Evolutionary conservation across 2,113 vertebrate species (phyloP).

Genomic region (Anguilla japonica): DNA sequence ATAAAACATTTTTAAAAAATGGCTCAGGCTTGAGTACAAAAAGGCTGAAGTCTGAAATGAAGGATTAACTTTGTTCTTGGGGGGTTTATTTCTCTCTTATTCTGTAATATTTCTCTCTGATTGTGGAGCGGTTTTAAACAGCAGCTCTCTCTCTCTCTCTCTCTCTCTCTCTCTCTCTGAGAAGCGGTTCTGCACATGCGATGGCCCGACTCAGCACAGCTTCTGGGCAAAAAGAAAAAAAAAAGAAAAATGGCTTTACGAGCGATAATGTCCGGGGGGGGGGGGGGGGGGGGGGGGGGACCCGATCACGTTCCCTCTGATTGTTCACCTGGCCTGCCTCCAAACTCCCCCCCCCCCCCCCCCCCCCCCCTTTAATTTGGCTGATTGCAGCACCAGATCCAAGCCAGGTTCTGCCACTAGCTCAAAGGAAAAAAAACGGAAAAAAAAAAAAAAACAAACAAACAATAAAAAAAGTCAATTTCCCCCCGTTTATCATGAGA

Average conservation of each 20-base stretch:
- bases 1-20: no score
- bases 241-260: constrained; percentile 27
- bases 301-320: not conserved
- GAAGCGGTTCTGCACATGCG: no score
- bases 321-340: not conserved
- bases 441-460: no score
- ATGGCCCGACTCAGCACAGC: constrained; percentile 63
- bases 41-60: not conserved
- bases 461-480: no score
- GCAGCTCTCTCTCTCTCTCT: constrained; percentile 49
- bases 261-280: not conserved
- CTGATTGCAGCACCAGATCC: not conserved
- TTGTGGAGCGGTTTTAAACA: not conserved
- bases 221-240: no score
- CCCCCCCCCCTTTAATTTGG: not conserved
- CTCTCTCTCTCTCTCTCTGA: no score
- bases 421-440: not conserved
- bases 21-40: not conserved
- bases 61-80: constrained; percentile 23
- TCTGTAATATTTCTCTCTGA: constrained; percentile 6
- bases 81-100: not conserved
- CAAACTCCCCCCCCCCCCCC: not conserved
- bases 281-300: not conserved
- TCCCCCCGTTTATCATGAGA: not conserved
- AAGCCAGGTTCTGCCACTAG: not conserved